Evolutionary conservation across 1,140 invertebrate genomes (phyloP).

Genomic region (Amyelois transitella): DNA sequence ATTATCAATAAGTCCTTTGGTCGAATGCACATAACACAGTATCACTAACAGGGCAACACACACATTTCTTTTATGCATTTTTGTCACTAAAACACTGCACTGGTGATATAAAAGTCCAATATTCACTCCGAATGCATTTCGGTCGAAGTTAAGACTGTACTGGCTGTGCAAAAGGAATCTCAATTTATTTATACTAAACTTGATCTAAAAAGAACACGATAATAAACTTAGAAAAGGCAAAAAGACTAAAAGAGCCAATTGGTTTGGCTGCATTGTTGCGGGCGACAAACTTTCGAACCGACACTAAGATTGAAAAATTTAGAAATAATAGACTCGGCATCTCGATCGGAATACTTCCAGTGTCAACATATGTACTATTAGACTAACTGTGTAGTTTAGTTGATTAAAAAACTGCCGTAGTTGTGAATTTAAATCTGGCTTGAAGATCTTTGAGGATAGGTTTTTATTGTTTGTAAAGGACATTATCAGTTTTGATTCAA

Average conservation of each 20-base stretch:
- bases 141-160: constrained; percentile 23
- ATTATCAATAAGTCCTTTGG: constrained; percentile 27
- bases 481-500: no score
- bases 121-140: constrained; percentile 37
- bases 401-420: no score
- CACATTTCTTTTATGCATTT: constrained; percentile 46
- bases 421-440: no score
- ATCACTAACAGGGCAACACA: constrained; percentile 22
- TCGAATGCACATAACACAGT: constrained; percentile 22
- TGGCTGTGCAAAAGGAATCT: constrained; percentile 31
- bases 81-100: constrained; percentile 32
- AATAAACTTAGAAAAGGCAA: constrained; percentile 27
- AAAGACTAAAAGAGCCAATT: constrained; percentile 38
- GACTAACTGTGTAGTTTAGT: no score
- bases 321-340: no score
- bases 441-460: no score
- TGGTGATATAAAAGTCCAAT: constrained; percentile 7
- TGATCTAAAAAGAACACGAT: constrained; percentile 43
- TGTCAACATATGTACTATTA: no score
- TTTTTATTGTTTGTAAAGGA: no score
- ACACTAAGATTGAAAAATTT: constrained; percentile 46
- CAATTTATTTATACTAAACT: constrained; percentile 54
- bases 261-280: constrained; percentile 35
- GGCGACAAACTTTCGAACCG: constrained; percentile 45
- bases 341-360: no score